These are phyloP conservation scores for Microvelia longipes DNA, from an alignment of 1,140 invertebrate species.

Conservation along the genomic window DNA sequence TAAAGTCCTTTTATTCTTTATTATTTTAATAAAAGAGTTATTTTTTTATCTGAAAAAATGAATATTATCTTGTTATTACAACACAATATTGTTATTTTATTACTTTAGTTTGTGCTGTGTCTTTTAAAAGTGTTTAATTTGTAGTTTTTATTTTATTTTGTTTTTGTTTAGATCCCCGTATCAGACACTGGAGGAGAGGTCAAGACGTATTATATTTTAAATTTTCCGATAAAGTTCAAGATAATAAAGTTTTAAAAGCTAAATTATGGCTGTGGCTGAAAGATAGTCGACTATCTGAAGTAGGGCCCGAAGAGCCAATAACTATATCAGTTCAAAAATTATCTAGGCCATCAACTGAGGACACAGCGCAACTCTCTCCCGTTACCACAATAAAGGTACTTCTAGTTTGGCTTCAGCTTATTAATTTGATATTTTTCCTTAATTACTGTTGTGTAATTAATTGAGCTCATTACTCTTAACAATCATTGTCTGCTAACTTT, in stretches of 20 bases:
- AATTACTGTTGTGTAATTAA: too few species aligned
- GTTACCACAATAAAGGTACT: slow-evolving; percentile 13
- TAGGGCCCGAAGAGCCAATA: slow-evolving; percentile 4
- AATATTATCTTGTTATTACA: too few species aligned
- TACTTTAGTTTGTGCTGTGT: too few species aligned
- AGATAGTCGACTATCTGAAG: slow-evolving; percentile 18
- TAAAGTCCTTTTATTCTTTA: too few species aligned
- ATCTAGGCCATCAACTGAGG: slow-evolving; percentile 24
- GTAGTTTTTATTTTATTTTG: not conserved
- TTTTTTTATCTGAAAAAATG: too few species aligned
- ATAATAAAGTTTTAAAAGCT: slow-evolving; percentile 36
- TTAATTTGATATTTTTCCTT: too few species aligned
- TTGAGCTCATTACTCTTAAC: too few species aligned
- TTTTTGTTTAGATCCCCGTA: slow-evolving; percentile 32
- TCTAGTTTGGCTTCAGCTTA: too few species aligned
- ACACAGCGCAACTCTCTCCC: not conserved
- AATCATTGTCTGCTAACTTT: too few species aligned
- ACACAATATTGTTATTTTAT: too few species aligned
- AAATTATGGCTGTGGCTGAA: slow-evolving; percentile 38
- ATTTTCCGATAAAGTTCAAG: slow-evolving; percentile 38
- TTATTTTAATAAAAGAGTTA: too few species aligned
- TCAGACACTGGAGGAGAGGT: slow-evolving; percentile 33
- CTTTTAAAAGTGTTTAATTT: too few species aligned
- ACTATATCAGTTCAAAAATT: slow-evolving; percentile 14
- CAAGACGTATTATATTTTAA: slow-evolving; percentile 38